A percentile compares a stretch with the other conserved stretches of the same genome.
These are phyloP conservation scores for Drosophila algonquin DNA, from an alignment of 2,888 invertebrate genomes.

Conservation along the genomic window DNA sequence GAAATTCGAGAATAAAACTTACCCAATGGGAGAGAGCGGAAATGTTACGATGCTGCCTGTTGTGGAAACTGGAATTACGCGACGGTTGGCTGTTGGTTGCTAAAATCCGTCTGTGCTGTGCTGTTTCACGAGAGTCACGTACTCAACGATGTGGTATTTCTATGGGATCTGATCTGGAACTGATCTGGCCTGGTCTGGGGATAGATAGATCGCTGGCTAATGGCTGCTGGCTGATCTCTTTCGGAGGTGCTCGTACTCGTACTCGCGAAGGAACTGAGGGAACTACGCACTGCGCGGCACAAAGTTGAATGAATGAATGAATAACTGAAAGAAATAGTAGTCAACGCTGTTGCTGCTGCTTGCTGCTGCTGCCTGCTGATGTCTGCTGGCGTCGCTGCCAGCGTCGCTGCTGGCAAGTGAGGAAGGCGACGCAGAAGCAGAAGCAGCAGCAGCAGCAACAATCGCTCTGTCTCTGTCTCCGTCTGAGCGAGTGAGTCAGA, in stretches of 20 bases:
- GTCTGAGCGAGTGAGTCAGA: slow-evolving; percentile 66
- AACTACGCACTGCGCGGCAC: slow-evolving; percentile 79
- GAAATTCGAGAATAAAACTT: slow-evolving; percentile 33
- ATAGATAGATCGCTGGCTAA: slow-evolving; percentile 22
- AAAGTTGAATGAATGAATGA: slow-evolving; percentile 79
- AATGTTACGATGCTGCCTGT: background rate
- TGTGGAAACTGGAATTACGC: slow-evolving; percentile 44
- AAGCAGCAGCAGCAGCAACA: slow-evolving; percentile 25
- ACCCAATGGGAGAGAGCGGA: slow-evolving; percentile 37
- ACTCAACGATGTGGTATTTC: slow-evolving; percentile 4
- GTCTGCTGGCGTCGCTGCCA: slow-evolving; percentile 50
- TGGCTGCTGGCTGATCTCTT: slow-evolving; percentile 19
- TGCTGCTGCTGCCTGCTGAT: slow-evolving; percentile 34
- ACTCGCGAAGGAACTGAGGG: slow-evolving; percentile 78
- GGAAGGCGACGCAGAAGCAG: slow-evolving; percentile 74
- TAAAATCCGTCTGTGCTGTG: slow-evolving; percentile 41
- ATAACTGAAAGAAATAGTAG: slow-evolving; percentile 79
- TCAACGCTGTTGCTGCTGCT: slow-evolving; percentile 65
- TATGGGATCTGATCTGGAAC: slow-evolving; percentile 9
- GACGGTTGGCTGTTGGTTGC: slow-evolving; percentile 30
- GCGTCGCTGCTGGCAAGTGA: slow-evolving; percentile 71
- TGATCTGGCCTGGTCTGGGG: background rate
- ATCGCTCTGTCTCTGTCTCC: slow-evolving; percentile 59
- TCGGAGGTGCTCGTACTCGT: slow-evolving; percentile 65
- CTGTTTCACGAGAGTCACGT: background rate